Evolutionary conservation across 2,888 invertebrate species (phyloP).

Genomic region (Meiosimyza decipiens): DNA sequence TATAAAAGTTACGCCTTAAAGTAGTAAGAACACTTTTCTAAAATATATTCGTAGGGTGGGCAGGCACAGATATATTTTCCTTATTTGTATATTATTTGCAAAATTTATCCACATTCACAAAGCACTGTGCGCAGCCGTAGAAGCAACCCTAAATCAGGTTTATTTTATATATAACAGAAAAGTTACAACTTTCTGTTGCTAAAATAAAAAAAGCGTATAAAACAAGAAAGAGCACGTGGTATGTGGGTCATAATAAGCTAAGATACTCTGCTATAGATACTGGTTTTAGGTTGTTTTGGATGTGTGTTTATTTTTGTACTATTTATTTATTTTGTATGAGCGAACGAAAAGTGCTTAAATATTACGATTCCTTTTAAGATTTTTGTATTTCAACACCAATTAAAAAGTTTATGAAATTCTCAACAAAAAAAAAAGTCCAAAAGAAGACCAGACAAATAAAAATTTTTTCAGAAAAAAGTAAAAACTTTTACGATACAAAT

Average conservation of each 20-base stretch:
- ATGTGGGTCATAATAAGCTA: conserved; percentile 9
- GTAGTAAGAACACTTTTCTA: too few relatives aligned
- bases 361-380: not conserved
- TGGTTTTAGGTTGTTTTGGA: conserved; percentile 16
- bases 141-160: conserved; percentile 55
- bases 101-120: too few relatives aligned
- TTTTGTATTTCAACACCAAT: not conserved
- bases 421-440: conserved; percentile 2
- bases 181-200: not conserved
- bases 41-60: too few relatives aligned
- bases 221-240: conserved; percentile 4
- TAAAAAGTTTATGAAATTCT: conserved; percentile 36
- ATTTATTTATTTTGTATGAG: not conserved
- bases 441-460: conserved; percentile 7
- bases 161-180: conserved; percentile 10
- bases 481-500: conserved; percentile 11
- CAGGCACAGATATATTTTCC: too few relatives aligned
- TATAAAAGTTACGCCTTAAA: too few relatives aligned
- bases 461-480: not conserved
- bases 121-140: too few relatives aligned
- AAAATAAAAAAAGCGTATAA: not conserved
- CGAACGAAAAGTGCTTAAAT: not conserved
- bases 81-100: too few relatives aligned
- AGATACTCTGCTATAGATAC: too few relatives aligned
- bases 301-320: not conserved